Conservation (phyloP, 2,888 invertebrate species). For the Drosophila macrothrix region DNA sequence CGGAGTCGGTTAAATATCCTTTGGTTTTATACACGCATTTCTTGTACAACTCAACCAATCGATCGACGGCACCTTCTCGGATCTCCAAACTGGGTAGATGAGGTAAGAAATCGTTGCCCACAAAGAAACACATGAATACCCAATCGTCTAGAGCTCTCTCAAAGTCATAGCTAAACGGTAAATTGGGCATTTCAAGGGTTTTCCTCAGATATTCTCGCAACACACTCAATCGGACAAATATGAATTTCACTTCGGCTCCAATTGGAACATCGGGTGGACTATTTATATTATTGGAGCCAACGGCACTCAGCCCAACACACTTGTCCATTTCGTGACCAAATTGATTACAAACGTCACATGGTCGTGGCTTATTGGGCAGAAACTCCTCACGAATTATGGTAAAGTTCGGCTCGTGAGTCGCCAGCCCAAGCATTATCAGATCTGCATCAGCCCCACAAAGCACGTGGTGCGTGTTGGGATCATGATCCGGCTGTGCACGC, state of each 20-base stretch:
- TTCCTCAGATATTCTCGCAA: conserved; percentile 96
- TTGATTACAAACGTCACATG: conserved; percentile 98
- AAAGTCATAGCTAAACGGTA: conserved; percentile 97
- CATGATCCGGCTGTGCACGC: conserved; percentile 96
- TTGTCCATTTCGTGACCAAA: conserved; percentile 97
- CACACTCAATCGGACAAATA: conserved; percentile 96
- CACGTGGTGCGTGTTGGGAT: conserved; percentile 99
- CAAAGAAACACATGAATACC: conserved; percentile 99
- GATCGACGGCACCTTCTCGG: conserved; percentile 97
- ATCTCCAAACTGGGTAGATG: conserved; percentile 99
- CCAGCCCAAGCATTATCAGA: conserved; percentile 98
- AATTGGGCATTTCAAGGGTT: conserved; percentile 95
- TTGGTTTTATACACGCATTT: conserved; percentile 97
- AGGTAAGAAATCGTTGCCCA: conserved; percentile 99
- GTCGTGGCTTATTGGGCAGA: conserved; percentile 97
- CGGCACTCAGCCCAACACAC: conserved; percentile 90
- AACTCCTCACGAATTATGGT: conserved; percentile 99
- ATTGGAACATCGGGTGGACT: conserved; percentile 86
- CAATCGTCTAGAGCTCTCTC: conserved; percentile 98
- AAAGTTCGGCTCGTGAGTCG: conserved; percentile 99
- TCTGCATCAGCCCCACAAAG: conserved; percentile 99
- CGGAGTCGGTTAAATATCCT: conserved; percentile 97
- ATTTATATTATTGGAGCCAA: conserved; percentile 86
- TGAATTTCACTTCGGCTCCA: conserved; percentile 93
- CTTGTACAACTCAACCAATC: conserved; percentile 96